These are phyloP conservation scores for Alsophila aescularia DNA, from an alignment of 2,888 invertebrate species.

Conservation along the genomic window DNA sequence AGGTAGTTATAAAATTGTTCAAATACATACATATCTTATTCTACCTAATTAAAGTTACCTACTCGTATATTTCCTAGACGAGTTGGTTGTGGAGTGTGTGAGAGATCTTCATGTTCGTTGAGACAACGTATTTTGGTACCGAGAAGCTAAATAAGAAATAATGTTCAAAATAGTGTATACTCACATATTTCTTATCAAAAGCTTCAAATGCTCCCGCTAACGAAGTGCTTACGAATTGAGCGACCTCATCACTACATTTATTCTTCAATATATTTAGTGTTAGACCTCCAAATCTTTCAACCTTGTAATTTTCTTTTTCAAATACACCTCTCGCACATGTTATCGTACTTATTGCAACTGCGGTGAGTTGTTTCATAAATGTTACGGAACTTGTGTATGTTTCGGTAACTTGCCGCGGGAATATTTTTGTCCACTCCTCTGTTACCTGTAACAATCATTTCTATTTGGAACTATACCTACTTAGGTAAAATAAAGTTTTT, in stretches of 20 bases:
- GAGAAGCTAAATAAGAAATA: too few relatives aligned
- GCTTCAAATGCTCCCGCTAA: conserved; percentile 70
- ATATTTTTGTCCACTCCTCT: conserved; percentile 63
- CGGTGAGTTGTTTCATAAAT: conserved; percentile 73
- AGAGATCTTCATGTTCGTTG: too few relatives aligned
- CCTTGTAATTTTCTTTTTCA: conserved; percentile 59
- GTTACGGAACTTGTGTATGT: conserved; percentile 67
- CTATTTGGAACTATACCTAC: neutral
- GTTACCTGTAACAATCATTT: conserved; percentile 46
- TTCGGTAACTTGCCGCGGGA: conserved; percentile 63
- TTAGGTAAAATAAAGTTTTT: too few relatives aligned
- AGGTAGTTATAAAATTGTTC: too few relatives aligned
- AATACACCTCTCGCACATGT: conserved; percentile 64
- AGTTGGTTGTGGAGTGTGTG: too few relatives aligned
- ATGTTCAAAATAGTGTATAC: too few relatives aligned
- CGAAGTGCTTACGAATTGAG: conserved; percentile 65
- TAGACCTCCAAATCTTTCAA: conserved; percentile 59
- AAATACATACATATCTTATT: too few relatives aligned
- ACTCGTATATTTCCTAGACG: too few relatives aligned
- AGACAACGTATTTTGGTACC: too few relatives aligned
- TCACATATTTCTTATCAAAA: conserved; percentile 75
- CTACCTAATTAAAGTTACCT: too few relatives aligned
- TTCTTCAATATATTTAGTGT: conserved; percentile 62
- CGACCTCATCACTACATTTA: conserved; percentile 61
- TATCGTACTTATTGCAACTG: conserved; percentile 66